Percentiles rank a stretch among this genome's conserved stretches.
phyloP scores from a whole-genome alignment of 1,140 invertebrate species.

The Bombus breviceps region DNA sequence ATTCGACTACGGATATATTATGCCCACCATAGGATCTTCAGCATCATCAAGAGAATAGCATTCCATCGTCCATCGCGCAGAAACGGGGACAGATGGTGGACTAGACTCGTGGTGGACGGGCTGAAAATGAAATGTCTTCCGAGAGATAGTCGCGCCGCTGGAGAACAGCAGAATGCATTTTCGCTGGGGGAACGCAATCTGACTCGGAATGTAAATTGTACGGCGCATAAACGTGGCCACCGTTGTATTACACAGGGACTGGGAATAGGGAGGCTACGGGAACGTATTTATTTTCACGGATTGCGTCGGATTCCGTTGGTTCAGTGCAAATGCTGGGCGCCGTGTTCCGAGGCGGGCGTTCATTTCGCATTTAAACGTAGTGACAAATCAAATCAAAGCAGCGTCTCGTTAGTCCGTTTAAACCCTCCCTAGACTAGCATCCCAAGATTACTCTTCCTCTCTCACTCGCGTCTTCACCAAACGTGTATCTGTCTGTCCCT shows the following conservation, averaged over 20 bases:
- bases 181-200: conserved; percentile 59
- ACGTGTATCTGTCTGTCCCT: background rate
- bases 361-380: conserved; percentile 66
- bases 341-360: conserved; percentile 55
- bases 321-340: conserved; percentile 59
- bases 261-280: background rate
- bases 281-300: conserved; percentile 66
- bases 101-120: conserved; percentile 42
- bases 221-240: conserved; percentile 30
- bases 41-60: background rate
- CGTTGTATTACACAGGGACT: background rate
- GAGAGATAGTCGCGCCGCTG: conserved; percentile 74
- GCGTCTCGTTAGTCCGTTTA: conserved; percentile 73
- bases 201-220: conserved; percentile 65
- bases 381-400: conserved; percentile 77
- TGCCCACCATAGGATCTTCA: background rate
- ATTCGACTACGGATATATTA: background rate
- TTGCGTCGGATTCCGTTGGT: conserved; percentile 61
- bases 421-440: conserved; percentile 39
- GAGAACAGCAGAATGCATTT: conserved; percentile 59
- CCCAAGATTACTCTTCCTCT: conserved; percentile 52
- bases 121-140: conserved; percentile 76
- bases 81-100: background rate
- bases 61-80: background rate
- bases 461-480: background rate